phyloP scores from a whole-genome alignment of 2,888 invertebrate genomes.

The Lumbricus terrestris region DNA sequence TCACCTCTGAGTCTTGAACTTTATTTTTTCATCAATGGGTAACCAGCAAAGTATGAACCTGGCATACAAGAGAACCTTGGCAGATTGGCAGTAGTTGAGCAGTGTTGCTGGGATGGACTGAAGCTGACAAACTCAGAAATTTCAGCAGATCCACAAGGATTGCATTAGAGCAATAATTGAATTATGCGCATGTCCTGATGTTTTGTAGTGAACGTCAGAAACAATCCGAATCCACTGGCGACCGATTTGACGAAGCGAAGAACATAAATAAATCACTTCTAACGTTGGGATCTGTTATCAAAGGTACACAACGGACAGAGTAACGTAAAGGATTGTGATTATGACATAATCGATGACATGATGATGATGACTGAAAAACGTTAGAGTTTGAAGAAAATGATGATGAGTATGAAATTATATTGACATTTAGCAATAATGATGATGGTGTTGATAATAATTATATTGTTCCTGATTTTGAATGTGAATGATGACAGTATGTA shows the following conservation, averaged over 20 bases:
- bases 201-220: conserved; percentile 40
- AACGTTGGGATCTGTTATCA: conserved; percentile 39
- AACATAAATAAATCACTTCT: conserved; percentile 43
- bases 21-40: too few relatives aligned
- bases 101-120: too few relatives aligned
- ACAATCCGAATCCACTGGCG: conserved; percentile 42
- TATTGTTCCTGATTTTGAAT: background rate
- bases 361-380: background rate
- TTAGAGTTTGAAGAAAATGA: background rate
- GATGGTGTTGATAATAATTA: background rate
- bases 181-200: background rate
- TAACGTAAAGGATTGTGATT: background rate
- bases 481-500: background rate
- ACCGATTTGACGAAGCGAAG: conserved; percentile 41
- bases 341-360: background rate
- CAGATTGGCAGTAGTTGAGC: too few relatives aligned
- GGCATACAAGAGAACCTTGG: too few relatives aligned
- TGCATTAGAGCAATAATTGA: too few relatives aligned
- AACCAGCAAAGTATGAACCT: too few relatives aligned
- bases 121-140: too few relatives aligned
- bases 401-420: background rate
- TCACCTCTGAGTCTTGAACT: too few relatives aligned
- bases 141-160: too few relatives aligned
- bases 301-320: conserved; percentile 40
- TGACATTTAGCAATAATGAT: background rate